phyloP scores from a whole-genome alignment of 1,140 invertebrate genomes.

The Conus ventricosus region DNA sequence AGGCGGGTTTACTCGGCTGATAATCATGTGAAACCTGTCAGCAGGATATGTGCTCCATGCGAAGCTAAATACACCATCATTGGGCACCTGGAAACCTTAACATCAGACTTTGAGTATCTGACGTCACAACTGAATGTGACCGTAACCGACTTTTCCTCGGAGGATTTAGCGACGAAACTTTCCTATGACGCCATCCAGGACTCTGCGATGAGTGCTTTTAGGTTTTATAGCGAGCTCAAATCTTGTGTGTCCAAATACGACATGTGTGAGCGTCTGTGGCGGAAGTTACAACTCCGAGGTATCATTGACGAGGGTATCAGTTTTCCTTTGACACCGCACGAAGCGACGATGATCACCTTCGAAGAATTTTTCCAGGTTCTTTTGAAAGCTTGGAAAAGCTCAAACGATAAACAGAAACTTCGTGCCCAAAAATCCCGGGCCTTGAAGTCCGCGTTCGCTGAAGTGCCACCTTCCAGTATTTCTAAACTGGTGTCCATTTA shows the following conservation, averaged over 20 bases:
- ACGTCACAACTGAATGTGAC: conserved; percentile 8
- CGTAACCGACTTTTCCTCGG: background rate
- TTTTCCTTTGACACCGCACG: conserved; percentile 13
- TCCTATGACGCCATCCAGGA: conserved; percentile 25
- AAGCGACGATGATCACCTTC: background rate
- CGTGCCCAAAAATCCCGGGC: conserved; percentile 32
- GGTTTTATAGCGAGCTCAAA: background rate
- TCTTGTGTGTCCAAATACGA: conserved; percentile 25
- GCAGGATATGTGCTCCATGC: conserved; percentile 37
- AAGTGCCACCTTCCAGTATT: background rate
- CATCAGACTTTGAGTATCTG: conserved; percentile 23
- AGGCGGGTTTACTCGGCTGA: background rate
- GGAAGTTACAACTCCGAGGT: conserved; percentile 35
- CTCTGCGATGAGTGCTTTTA: conserved; percentile 15
- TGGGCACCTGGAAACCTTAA: conserved; percentile 42
- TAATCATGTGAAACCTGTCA: conserved; percentile 35
- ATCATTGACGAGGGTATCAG: conserved; percentile 26
- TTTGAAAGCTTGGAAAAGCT: background rate
- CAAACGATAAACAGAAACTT: background rate
- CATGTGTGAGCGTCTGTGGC: conserved; percentile 26
- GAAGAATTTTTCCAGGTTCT: background rate
- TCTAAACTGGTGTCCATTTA: background rate
- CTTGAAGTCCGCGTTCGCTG: conserved; percentile 20
- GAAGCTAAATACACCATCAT: conserved; percentile 28
- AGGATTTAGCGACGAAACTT: background rate